Base-by-base conservation (phyloP, 2,888 invertebrate genomes). In the Drosophila quasianomalipes region DNA sequence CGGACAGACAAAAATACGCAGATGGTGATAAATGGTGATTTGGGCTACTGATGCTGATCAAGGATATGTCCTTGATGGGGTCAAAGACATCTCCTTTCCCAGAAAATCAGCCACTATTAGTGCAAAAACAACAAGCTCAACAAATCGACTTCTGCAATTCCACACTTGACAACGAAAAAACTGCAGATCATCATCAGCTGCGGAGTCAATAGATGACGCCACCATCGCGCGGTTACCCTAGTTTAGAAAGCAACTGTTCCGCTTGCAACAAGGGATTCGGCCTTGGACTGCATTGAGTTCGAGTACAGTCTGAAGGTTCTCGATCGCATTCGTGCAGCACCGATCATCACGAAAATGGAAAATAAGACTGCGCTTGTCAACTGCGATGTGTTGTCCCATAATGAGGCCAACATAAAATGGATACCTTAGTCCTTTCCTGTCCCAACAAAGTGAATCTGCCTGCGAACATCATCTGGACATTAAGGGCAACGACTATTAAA, bases 391-490 rank as follows among this genome's bases (percentile, higher is more conserved):
- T 95, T 97, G 54, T 97, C 97, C 44, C 98, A 98, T 92, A 94
- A 97, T 79, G 97, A 97, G 91, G 97, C n/a, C n/a, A n/a, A n/a
- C n/a, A n/a, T n/a, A n/a, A n/a, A n/a, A n/a, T n/a, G n/a, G n/a
- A n/a, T n/a, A n/a, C 35, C 89, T 94, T 96, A 12, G 95, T 95
- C 82, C 37, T 88, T 10, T 66, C 70, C 91, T 98, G 98, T 92
- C 95, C 95, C 61, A 96, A 96, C 6, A 63, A 47, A 91, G 97
- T 97, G 5, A 95, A 96, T 88, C 97, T 97, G 1, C 93, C 94
- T 62, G 97, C 98, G 2, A 97, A 96, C 90, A 96, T 98, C 74
- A 96, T 96, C 1, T 98, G 98, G 98, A 95, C 95, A 58, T 97
- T 97, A 96, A 95, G 60, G 37, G 59, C 19, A 16, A 28, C 3